These are phyloP conservation scores for Drosophila fuyamai DNA, from an alignment of 1,140 invertebrate species.

Conservation along the genomic window DNA sequence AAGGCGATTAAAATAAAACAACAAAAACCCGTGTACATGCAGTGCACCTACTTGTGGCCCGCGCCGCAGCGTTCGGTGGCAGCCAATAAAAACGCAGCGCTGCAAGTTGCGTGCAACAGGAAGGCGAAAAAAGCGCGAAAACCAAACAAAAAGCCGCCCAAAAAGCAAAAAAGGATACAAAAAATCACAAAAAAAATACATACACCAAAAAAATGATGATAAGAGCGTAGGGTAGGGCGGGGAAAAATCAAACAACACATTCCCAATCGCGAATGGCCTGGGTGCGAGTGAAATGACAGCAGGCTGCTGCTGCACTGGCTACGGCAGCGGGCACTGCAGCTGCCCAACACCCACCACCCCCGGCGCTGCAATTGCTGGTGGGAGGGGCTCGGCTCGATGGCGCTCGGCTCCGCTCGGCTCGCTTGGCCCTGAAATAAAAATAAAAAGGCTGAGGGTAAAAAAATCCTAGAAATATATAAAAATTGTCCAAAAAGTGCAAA, in stretches of 20 bases:
- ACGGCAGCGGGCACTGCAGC: conserved; percentile 17
- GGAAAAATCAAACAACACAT: conserved; percentile 69
- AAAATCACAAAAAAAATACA: conserved; percentile 35
- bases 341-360: background rate
- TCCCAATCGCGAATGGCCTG: conserved; percentile 51
- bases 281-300: conserved; percentile 82
- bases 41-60: conserved; percentile 74
- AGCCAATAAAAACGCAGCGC: conserved; percentile 85
- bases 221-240: background rate
- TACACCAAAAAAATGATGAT: conserved; percentile 6
- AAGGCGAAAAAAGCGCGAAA: conserved; percentile 57
- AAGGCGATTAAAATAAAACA: conserved; percentile 23
- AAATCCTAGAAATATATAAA: conserved; percentile 75
- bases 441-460: conserved; percentile 36
- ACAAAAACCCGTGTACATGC: conserved; percentile 29
- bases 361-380: conserved; percentile 20
- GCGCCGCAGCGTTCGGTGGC: conserved; percentile 20
- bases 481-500: conserved; percentile 61
- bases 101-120: conserved; percentile 74
- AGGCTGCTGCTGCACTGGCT: conserved; percentile 43
- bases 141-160: conserved; percentile 71
- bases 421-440: conserved; percentile 57
- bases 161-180: conserved; percentile 59
- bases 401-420: conserved; percentile 21
- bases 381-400: conserved; percentile 42